Evolutionary conservation across 2,888 invertebrate species (phyloP).

Genomic region (Diaprepes abbreviatus): DNA sequence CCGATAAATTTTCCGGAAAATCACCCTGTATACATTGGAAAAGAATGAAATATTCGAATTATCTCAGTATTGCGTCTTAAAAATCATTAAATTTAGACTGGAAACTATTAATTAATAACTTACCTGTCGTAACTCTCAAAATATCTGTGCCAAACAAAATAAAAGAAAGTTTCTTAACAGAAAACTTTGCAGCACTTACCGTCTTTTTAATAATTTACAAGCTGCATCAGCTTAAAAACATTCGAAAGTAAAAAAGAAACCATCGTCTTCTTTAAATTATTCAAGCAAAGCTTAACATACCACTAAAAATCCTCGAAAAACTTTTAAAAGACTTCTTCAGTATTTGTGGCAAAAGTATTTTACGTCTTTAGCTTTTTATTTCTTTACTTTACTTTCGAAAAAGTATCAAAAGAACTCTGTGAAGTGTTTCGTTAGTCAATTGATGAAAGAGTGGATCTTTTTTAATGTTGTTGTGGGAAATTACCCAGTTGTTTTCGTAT

Average conservation of each 20-base stretch:
- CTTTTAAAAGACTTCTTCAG: slow-evolving; percentile 32
- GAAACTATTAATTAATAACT: too few species aligned
- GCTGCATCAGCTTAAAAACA: slow-evolving; percentile 25
- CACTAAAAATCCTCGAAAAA: slow-evolving; percentile 35
- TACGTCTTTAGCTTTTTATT: slow-evolving; percentile 25
- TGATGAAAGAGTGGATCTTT: not conserved
- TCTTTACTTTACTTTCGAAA: slow-evolving; percentile 29
- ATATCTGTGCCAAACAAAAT: not conserved
- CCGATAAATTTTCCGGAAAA: too few species aligned
- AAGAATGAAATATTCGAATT: too few species aligned
- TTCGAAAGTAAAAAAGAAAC: slow-evolving; percentile 21
- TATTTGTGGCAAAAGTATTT: slow-evolving; percentile 36
- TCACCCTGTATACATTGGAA: too few species aligned
- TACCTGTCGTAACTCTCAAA: not conserved
- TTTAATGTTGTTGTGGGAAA: slow-evolving; percentile 2
- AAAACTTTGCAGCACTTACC: slow-evolving; percentile 3
- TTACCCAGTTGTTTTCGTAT: not conserved
- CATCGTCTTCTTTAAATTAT: slow-evolving; percentile 36
- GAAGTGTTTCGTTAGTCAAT: slow-evolving; percentile 20
- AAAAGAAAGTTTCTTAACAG: not conserved
- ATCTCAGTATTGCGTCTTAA: too few species aligned
- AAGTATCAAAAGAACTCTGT: slow-evolving; percentile 14
- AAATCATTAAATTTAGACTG: too few species aligned
- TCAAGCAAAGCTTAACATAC: slow-evolving; percentile 36
- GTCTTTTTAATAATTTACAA: not conserved